These are phyloP conservation scores for Phocides pigmalion DNA, from an alignment of 1,140 invertebrate genomes.

Conservation along the genomic window DNA sequence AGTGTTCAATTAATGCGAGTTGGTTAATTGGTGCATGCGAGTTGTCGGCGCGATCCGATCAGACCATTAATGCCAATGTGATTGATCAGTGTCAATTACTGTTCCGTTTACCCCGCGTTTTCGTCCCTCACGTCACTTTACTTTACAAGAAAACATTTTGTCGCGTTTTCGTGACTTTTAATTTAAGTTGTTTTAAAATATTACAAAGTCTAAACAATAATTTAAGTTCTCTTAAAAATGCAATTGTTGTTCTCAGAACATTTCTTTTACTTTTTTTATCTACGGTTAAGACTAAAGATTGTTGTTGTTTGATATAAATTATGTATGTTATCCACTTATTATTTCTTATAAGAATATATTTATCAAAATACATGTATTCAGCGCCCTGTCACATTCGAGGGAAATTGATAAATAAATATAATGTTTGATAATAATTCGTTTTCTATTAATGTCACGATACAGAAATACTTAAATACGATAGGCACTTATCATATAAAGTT, in stretches of 20 bases:
- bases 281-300: not conserved
- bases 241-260: not conserved
- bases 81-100: slow-evolving; percentile 46
- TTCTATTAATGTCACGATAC: not conserved
- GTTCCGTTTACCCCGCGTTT: slow-evolving; percentile 36
- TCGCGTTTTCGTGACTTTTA: not conserved
- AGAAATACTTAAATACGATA: too few relatives aligned
- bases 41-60: slow-evolving; percentile 27
- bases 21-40: slow-evolving; percentile 29
- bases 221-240: not conserved
- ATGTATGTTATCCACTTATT: not conserved
- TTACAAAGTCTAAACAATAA: not conserved
- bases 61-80: slow-evolving; percentile 30
- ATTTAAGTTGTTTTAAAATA: too few relatives aligned
- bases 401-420: not conserved
- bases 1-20: slow-evolving; percentile 31
- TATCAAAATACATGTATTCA: slow-evolving; percentile 1
- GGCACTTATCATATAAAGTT: too few relatives aligned
- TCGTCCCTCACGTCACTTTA: slow-evolving; percentile 1
- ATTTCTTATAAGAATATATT: not conserved
- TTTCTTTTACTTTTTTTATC: not conserved
- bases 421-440: not conserved
- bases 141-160: not conserved
- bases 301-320: not conserved
- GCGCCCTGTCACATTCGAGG: not conserved